phyloP scores from a whole-genome alignment of 2,888 invertebrate genomes.

The Drosophila falleni region DNA sequence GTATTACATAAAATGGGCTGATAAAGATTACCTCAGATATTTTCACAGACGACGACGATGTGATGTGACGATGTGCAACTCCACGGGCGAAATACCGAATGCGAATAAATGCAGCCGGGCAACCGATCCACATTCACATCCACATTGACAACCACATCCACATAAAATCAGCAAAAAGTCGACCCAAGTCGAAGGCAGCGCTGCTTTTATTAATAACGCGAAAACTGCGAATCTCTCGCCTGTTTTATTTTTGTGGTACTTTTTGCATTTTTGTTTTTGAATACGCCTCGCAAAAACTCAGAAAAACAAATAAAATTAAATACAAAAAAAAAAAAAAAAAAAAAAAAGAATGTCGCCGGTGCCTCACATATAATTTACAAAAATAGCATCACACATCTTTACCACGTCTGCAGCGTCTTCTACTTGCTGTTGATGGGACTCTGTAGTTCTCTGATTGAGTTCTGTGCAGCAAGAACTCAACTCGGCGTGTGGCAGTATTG shows the following conservation, averaged over 20 bases:
- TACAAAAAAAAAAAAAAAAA: conserved; percentile 1
- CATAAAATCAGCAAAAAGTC: conserved; percentile 16
- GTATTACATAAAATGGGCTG: conserved; percentile 68
- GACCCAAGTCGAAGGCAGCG: conserved; percentile 64
- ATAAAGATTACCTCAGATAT: conserved; percentile 52
- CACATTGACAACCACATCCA: conserved; percentile 9
- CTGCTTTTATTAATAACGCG: conserved; percentile 79
- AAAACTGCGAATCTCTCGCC: conserved; percentile 44
- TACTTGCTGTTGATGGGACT: conserved; percentile 12
- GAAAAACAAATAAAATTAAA: conserved; percentile 32
- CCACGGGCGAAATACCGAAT: conserved; percentile 68
- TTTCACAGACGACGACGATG: conserved; percentile 19
- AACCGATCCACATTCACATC: conserved; percentile 37
- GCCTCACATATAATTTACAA: conserved; percentile 46
- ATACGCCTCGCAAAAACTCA: conserved; percentile 52
- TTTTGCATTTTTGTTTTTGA: conserved; percentile 65
- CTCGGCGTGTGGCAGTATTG: conserved; percentile 65
- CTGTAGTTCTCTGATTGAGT: conserved; percentile 25
- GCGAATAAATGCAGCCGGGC: conserved; percentile 73
- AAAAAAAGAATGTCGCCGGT: conserved; percentile 70
- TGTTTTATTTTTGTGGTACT: conserved; percentile 57
- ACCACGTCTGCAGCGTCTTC: conserved; percentile 29
- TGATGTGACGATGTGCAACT: conserved; percentile 66
- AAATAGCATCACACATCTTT: conserved; percentile 58
- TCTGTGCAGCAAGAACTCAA: conserved; percentile 38